These are phyloP conservation scores for Gambusia yucatana DNA, from an alignment of 2,797 vertebrate genomes.

Conservation along the genomic window DNA sequence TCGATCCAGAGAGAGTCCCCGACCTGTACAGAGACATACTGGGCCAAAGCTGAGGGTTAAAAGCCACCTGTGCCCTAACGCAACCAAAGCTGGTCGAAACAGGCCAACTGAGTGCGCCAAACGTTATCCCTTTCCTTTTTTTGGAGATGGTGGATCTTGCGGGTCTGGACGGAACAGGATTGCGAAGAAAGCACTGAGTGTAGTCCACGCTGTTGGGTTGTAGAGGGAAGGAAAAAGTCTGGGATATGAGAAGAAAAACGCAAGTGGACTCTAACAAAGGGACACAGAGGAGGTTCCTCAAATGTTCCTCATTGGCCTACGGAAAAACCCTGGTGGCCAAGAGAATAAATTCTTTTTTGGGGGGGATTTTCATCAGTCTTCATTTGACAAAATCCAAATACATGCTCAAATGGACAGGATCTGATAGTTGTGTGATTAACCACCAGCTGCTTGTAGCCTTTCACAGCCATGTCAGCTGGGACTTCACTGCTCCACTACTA, in stretches of 20 bases:
- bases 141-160: slow-evolving; percentile 37
- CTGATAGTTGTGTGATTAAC: slow-evolving; percentile 36
- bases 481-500: slow-evolving; percentile 45
- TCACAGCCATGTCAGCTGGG: slow-evolving; percentile 36
- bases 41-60: slow-evolving; percentile 91
- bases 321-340: slow-evolving; percentile 49
- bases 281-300: slow-evolving; percentile 22
- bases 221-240: slow-evolving; percentile 36
- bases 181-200: slow-evolving; percentile 38
- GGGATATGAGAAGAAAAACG: slow-evolving; percentile 42
- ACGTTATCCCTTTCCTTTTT: slow-evolving; percentile 8
- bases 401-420: slow-evolving; percentile 59
- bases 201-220: slow-evolving; percentile 28
- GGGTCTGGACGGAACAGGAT: slow-evolving; percentile 45
- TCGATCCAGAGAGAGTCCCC: slow-evolving; percentile 95
- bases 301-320: slow-evolving; percentile 43
- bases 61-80: background rate
- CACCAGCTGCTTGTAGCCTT: slow-evolving; percentile 47
- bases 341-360: slow-evolving; percentile 28
- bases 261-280: slow-evolving; percentile 25
- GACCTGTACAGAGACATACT: slow-evolving; percentile 97
- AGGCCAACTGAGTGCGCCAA: slow-evolving; percentile 37
- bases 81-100: slow-evolving; percentile 28
- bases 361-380: no score
- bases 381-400: no score